Percentiles rank a stretch among this genome's conserved stretches.
Conservation (phyloP, 1,140 invertebrate genomes). For the Pachyrhynchus sulphureomaculatus region DNA sequence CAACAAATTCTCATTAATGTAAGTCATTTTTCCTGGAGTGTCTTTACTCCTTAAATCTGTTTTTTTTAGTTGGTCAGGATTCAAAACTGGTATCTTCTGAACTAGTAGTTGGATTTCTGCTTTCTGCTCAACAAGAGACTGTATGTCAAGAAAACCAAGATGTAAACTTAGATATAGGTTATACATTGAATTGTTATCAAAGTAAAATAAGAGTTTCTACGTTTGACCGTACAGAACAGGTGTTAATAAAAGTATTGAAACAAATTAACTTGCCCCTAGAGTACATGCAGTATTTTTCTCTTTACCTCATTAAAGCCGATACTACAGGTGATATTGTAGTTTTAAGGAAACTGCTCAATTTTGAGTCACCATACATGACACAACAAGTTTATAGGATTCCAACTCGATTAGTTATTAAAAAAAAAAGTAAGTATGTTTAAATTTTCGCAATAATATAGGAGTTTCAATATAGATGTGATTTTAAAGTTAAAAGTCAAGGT, state of each 20-base stretch:
- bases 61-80: conserved; percentile 79
- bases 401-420: conserved; percentile 72
- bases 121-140: conserved; percentile 89
- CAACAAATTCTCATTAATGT: too few species aligned
- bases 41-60: too few species aligned
- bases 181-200: conserved; percentile 81
- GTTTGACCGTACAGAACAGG: conserved; percentile 77
- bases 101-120: conserved; percentile 82
- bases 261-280: conserved; percentile 75
- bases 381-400: conserved; percentile 61
- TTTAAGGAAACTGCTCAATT: conserved; percentile 87
- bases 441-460: not conserved
- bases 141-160: conserved; percentile 68
- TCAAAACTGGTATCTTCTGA: conserved; percentile 72
- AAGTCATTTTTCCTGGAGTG: too few species aligned
- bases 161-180: conserved; percentile 73
- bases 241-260: conserved; percentile 78
- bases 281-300: conserved; percentile 82
- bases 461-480: too few species aligned
- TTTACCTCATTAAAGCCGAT: conserved; percentile 81
- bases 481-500: too few species aligned
- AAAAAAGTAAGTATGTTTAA: conserved; percentile 62
- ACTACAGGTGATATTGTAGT: conserved; percentile 72
- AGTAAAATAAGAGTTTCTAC: conserved; percentile 79
- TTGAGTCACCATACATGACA: conserved; percentile 94